Base-by-base conservation (phyloP, 1,140 invertebrate genomes). In the Cotesia glomerata region DNA sequence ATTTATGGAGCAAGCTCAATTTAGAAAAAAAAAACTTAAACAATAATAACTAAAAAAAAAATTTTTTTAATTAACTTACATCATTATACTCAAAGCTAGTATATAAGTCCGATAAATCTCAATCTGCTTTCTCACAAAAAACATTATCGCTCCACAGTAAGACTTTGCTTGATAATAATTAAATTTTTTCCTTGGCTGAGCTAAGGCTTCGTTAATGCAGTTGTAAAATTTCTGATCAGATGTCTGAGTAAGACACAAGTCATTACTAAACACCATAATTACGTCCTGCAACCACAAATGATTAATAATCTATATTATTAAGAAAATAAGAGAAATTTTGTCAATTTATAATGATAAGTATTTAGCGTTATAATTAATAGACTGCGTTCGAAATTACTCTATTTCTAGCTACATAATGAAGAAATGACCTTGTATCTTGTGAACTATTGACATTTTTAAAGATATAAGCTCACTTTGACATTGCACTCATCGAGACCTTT, bases 131-230 rank as follows among this genome's bases (percentile, higher is more conserved):
- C 78, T 80, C 3, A 84, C 72, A 63, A 84, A 82, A 76, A 80
- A 84, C 67, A 84, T 77, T 5, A 80, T 73, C 61, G 77, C 49
- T 7, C 74, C 76, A 66, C 80, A 85, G 71, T 76, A 77, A 68
- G 79, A 68, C 52, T 76, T 77, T 52, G 81, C n/a, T 18, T 66
- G 63, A 11, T 76, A 66, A 54, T 74, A 72, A 72, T 80, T 77
- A 5, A 82, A 69, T 34, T 72, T 54, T 61, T 8, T 66, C 51
- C 65, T 66, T 5, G 78, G 76, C 51, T 79, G 68, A 52, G 74
- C 58, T 35, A 85, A 74, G 73, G 88, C 88, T 70, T 79, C 76
- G 51, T 79, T 79, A n/a, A 88, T 80, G 51, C 71, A 36, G 4
- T 14, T 8, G 59, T 87, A 83, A 14, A 88, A 74, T 0, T 45